Conservation (phyloP, 1,140 invertebrate species). For the Wasmannia auropunctata region DNA sequence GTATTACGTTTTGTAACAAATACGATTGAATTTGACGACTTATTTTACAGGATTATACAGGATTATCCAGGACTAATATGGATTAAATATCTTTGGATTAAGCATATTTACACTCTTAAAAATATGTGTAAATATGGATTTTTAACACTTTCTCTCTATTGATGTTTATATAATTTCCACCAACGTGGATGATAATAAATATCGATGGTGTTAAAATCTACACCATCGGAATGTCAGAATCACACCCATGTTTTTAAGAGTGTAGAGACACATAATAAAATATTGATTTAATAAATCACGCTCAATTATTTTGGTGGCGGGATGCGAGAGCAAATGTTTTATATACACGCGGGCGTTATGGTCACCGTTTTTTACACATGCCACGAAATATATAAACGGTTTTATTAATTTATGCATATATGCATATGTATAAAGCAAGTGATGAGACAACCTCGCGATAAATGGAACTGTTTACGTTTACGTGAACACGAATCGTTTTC, state of each 20-base stretch:
- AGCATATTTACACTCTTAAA: background rate
- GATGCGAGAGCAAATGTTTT: background rate
- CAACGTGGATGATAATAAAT: too few species aligned
- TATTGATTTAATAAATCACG: background rate
- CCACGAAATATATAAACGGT: background rate
- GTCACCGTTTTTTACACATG: background rate
- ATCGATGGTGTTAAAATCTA: too few species aligned
- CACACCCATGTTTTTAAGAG: too few species aligned
- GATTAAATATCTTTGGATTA: background rate
- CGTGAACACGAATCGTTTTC: conserved; percentile 5
- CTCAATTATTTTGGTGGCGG: background rate
- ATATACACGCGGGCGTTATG: background rate
- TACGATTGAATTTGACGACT: background rate
- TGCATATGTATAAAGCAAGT: conserved; percentile 16
- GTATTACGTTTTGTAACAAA: background rate
- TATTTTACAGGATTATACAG: too few species aligned
- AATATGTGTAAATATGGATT: too few species aligned
- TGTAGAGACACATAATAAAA: background rate
- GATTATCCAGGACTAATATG: background rate
- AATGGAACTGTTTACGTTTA: conserved; percentile 34
- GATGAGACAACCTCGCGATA: conserved; percentile 29
- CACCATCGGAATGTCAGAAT: too few species aligned
- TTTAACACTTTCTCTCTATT: too few species aligned
- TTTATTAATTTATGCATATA: conserved; percentile 48
- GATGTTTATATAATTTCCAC: too few species aligned